Evolutionary conservation across 2,113 vertebrate genomes (phyloP), one percentile per base, ranked within the genome.

Genomic region (Felis chaus): DNA sequence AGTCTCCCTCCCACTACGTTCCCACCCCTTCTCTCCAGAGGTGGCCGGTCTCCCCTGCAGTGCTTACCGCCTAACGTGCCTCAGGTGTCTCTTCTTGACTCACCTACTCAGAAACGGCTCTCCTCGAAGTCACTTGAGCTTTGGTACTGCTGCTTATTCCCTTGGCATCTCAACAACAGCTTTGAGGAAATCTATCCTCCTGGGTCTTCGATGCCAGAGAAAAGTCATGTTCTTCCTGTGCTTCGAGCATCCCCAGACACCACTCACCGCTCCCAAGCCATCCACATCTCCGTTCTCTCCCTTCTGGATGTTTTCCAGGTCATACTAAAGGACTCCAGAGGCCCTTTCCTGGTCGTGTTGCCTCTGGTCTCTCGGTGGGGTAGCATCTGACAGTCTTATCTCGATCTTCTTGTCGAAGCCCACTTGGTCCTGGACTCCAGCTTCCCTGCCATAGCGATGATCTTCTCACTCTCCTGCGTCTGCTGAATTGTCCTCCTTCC

Each of bases 1-100:
- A 33, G 53, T 45, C 31, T 45, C 1, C 48, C 21, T 41, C 15
- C 11, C 36, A 23, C 63, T 33, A 1, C 0, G 2, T 5, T 4
- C 10, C 16, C 0, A 0, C 15, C 7, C 0, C 6, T 41, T 29
- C 73, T 71, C n/a, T 81, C 39, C 4, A 2, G n/a, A 25, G 14
- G 55, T 0, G 19, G 15, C n/a, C 45, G 0, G 27, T 71, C 33
- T 8, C 21, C 45, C 1, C 23, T 1, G 1, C 3, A 11, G 50
- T 15, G n/a, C 79, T 89, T 73, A 13, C 45, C 41, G 68, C 3
- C 74, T 48, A 48, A 48, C 31, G 27, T 48, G 41, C 41, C 41
- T 2, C 7, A 45, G 25, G 73, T 11, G 8, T 78, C 74, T 78
- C 14, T 12, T 12, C 27, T 36, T 41, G 11, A 81, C 48, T 13